Base-by-base conservation (phyloP, 2,113 vertebrate species). In the Antidorcas marsupialis region DNA sequence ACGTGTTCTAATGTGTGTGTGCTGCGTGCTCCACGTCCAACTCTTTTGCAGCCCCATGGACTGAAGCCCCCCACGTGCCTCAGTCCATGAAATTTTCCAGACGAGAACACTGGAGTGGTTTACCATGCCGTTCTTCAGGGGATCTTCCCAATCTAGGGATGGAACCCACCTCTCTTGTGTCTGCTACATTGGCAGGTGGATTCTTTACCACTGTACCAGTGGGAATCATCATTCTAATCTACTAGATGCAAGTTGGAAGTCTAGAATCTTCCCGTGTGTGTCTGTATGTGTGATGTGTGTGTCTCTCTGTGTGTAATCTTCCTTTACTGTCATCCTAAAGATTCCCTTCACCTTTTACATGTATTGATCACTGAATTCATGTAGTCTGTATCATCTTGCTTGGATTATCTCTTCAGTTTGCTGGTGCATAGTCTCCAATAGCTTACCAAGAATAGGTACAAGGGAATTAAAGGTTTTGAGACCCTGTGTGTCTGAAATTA, bases 1-100 rank as follows among this genome's bases (percentile, higher is more conserved):
- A 45, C 2, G 1, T 25, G n/a, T 81, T 91, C 50, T 57, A 23
- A 25, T 85, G 21, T 74, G 36, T 74, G 67, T 39, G n/a, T 71
- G 19, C 67, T 71, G n/a, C 1, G 0, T 74, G 21, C 67, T 39
- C 36, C 67, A 21, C 23, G 36, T 74, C 36, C 36, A 74, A 0
- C 67, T 74, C 36, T 74, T 71, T 39, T 74, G 67, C 36, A 12
- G 1, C 67, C 67, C 36, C 36, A 12, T 39, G n/a, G n/a, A 39
- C n/a, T 71, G n/a, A 39, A 71, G 67, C n/a, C n/a, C n/a, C 10
- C 19, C 67, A 71, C 0, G 0, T 0, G 0, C 19, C n/a, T 39
- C 67, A 74, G 67, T 39, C 62, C 67, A 39, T 74, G 67, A 36
- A 23, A 74, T 74, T 74, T 74, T 74, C 36, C 67, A 12, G 36